Conservation (phyloP, 1,140 invertebrate genomes). For the Drosophila dunni region DNA sequence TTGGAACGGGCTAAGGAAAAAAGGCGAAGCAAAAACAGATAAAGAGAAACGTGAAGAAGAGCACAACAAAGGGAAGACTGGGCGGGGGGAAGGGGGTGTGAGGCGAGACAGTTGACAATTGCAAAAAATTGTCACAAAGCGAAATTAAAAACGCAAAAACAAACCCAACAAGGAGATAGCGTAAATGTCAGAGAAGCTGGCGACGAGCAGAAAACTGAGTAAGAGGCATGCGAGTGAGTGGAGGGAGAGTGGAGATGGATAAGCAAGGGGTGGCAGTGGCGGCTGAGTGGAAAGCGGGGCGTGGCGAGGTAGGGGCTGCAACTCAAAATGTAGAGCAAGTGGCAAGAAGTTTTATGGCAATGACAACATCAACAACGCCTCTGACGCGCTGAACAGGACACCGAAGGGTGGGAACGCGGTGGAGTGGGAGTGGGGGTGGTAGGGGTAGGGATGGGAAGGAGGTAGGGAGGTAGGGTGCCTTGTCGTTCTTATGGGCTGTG, state of each 20-base stretch:
- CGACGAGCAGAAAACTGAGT: not conserved
- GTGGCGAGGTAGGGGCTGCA: not conserved
- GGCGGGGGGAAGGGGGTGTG: not conserved
- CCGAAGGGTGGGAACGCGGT: not conserved
- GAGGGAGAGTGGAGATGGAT: not conserved
- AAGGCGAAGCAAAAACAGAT: constrained; percentile 31
- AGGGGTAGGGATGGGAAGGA: not conserved
- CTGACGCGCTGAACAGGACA: constrained; percentile 2
- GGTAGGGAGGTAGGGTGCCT: constrained; percentile 13
- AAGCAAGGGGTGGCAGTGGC: not conserved
- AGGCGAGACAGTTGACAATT: constrained; percentile 67
- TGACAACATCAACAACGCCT: constrained; percentile 49
- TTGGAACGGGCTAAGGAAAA: constrained; percentile 16
- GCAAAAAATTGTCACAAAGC: constrained; percentile 73
- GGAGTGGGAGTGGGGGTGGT: not conserved
- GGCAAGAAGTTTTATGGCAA: constrained; percentile 79
- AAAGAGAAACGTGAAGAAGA: not conserved
- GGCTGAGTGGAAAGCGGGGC: not conserved
- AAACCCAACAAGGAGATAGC: constrained; percentile 41
- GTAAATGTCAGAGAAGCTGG: not conserved
- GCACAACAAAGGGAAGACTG: not conserved
- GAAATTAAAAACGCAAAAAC: constrained; percentile 82
- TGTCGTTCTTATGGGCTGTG: constrained; percentile 34
- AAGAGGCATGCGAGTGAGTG: not conserved
- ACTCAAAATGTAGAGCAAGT: constrained; percentile 74